Percentiles rank a stretch among this genome's conserved stretches.
phyloP scores from a whole-genome alignment of 2,113 vertebrate species.

The Sebastes fasciatus region DNA sequence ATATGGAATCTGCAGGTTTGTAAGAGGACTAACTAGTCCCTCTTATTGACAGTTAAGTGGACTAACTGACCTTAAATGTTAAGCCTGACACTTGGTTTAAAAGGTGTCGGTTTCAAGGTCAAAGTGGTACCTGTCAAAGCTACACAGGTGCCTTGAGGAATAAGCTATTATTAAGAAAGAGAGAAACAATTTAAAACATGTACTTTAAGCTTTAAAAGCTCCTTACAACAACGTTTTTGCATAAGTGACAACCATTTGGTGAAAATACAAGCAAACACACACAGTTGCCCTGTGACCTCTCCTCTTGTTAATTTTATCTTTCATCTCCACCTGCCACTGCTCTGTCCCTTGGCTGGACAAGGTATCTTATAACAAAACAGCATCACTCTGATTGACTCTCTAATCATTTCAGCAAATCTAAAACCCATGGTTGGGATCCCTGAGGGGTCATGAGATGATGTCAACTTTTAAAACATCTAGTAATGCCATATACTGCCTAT shows the following conservation, averaged over 20 bases:
- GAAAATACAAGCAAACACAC: neutral
- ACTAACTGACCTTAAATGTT: conserved; percentile 49
- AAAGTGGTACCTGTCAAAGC: conserved; percentile 17
- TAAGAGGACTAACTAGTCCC: conserved; percentile 33
- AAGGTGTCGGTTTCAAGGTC: conserved; percentile 7
- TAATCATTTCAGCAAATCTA: neutral
- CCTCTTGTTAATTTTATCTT: conserved; percentile 9
- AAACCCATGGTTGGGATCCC: neutral
- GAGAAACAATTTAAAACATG: neutral
- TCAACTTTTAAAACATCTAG: neutral
- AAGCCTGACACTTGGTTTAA: conserved; percentile 23
- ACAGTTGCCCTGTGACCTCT: conserved; percentile 16
- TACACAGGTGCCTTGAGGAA: conserved; percentile 10
- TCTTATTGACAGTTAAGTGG: conserved; percentile 35
- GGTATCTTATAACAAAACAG: neutral
- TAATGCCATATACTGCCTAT: neutral
- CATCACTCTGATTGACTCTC: neutral
- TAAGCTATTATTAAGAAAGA: conserved; percentile 2
- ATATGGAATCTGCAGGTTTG: conserved; percentile 1
- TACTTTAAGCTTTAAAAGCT: neutral
- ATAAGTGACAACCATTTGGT: neutral
- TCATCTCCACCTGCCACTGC: neutral
- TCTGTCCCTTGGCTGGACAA: neutral
- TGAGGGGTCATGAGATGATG: neutral
- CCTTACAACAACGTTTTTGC: neutral